phyloP scores from a whole-genome alignment of 2,113 vertebrate species.

The Eublepharis macularius region DNA sequence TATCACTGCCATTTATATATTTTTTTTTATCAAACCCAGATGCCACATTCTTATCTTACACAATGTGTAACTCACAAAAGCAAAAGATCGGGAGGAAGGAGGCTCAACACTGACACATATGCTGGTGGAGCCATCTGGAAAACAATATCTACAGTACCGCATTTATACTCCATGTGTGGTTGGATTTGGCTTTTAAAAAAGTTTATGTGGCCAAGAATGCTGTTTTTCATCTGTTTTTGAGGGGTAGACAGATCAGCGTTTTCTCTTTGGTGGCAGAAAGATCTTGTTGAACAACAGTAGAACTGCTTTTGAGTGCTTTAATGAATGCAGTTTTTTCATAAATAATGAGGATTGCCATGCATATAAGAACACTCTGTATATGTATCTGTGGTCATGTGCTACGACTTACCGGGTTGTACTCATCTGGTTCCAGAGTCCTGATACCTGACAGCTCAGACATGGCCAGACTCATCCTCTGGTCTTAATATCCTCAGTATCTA shows the following conservation, averaged over 20 bases:
- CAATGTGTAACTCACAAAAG: background rate
- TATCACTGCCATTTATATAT: accelerated
- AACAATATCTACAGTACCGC: background rate
- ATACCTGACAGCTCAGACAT: too few species aligned
- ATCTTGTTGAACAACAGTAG: background rate
- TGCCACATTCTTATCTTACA: background rate
- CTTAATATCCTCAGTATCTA: too few species aligned
- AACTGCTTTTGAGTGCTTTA: background rate
- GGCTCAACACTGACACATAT: background rate
- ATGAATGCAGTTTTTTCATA: background rate
- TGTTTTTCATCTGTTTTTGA: background rate
- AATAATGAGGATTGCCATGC: background rate
- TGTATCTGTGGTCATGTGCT: background rate
- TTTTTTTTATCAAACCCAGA: background rate
- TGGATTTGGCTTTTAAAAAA: background rate
- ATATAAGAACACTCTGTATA: background rate
- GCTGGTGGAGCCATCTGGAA: background rate
- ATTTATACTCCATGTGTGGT: background rate
- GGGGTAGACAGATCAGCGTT: background rate
- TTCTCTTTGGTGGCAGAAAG: background rate
- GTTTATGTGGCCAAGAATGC: constrained; percentile 6
- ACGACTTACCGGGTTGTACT: too few species aligned
- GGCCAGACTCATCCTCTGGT: too few species aligned
- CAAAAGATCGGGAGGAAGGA: background rate
- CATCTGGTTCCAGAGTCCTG: too few species aligned